Percentiles rank a stretch among this genome's conserved stretches.
These are phyloP conservation scores for Cyanoderma ruficeps DNA, from an alignment of 2,113 vertebrate genomes.

Conservation along the genomic window DNA sequence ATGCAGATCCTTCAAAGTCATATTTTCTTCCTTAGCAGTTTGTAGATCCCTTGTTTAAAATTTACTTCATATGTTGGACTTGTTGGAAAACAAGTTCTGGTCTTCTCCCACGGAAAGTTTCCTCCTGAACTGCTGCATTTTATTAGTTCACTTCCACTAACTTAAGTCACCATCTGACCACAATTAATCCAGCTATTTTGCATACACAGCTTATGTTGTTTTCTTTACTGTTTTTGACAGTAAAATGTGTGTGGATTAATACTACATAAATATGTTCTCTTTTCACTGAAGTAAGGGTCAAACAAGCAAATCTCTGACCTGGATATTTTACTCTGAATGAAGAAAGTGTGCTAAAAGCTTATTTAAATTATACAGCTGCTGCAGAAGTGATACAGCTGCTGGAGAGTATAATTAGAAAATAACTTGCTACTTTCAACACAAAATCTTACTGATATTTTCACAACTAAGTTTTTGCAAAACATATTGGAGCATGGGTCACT, in stretches of 20 bases:
- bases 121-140: slow-evolving; percentile 22
- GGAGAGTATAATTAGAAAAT: neutral
- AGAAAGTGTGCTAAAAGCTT: neutral
- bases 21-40: neutral
- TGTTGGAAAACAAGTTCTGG: slow-evolving; percentile 51
- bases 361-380: neutral
- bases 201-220: neutral
- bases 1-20: neutral
- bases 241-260: neutral
- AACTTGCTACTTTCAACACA: neutral
- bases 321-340: neutral
- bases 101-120: slow-evolving; percentile 56
- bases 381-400: neutral
- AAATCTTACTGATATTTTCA: neutral
- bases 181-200: neutral
- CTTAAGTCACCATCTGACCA: neutral
- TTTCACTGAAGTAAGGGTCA: neutral
- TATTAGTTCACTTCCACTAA: neutral
- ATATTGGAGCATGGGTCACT: neutral
- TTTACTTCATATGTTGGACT: neutral
- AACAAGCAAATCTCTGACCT: neutral
- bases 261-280: neutral
- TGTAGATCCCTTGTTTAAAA: slow-evolving; percentile 19
- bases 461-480: neutral
- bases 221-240: neutral